Conservation (phyloP, 2,888 invertebrate genomes). For the Eristalis arbustorum region DNA sequence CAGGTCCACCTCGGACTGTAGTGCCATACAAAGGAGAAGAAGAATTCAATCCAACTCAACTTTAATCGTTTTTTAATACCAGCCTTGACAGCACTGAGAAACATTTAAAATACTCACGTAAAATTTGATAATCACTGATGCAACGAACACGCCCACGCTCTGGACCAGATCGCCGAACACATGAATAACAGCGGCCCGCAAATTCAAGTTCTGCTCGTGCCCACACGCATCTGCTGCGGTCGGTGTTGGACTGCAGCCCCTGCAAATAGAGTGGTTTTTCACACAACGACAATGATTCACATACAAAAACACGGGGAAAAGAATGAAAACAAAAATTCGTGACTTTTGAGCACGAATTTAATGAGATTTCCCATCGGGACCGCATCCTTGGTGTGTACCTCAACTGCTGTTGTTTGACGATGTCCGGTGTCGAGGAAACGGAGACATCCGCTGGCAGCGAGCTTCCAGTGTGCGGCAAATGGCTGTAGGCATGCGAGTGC, state of each 20-base stretch:
- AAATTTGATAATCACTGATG: conserved; percentile 91
- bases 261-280: conserved; percentile 43
- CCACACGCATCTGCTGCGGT: conserved; percentile 15
- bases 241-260: conserved; percentile 43
- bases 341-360: conserved; percentile 62
- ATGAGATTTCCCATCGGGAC: conserved; percentile 63
- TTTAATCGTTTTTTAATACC: no score
- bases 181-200: conserved; percentile 93
- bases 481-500: conserved; percentile 71
- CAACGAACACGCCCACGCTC: conserved; percentile 92
- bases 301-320: conserved; percentile 1
- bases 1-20: no score
- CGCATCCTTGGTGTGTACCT: conserved; percentile 66
- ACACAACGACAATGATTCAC: conserved; percentile 3
- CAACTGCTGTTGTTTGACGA: conserved; percentile 55
- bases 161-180: conserved; percentile 94
- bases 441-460: conserved; percentile 59
- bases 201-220: conserved; percentile 84
- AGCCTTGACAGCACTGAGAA: no score
- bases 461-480: conserved; percentile 55
- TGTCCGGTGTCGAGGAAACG: conserved; percentile 55
- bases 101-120: conserved; percentile 82
- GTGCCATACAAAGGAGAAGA: no score
- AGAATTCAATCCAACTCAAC: no score
- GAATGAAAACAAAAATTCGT: conserved; percentile 1